Conservation (phyloP, 30 jellyfish, hydroid and myxozoan species). For the Hydra vulgaris region DNA sequence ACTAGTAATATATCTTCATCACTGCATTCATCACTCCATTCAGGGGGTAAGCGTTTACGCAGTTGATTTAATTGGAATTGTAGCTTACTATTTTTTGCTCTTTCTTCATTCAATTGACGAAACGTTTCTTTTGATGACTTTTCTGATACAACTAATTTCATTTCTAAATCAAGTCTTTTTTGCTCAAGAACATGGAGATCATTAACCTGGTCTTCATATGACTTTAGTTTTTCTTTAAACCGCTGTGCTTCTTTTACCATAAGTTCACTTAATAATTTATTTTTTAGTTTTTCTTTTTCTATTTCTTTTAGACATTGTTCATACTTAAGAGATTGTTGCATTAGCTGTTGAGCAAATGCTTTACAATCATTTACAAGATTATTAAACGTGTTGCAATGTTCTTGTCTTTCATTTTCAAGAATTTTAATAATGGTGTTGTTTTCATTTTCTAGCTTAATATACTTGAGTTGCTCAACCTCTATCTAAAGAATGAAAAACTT, state of each 20-base stretch:
- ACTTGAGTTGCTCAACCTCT: constrained; percentile 71
- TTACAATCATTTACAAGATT: constrained; percentile 69
- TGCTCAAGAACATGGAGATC: constrained; percentile 42
- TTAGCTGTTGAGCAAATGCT: constrained; percentile 64
- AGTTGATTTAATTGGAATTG: constrained; percentile 51
- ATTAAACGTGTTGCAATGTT: constrained; percentile 50
- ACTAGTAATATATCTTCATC: constrained; percentile 52
- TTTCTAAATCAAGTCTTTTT: constrained; percentile 47
- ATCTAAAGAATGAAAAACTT: constrained; percentile 30
- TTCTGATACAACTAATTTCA: constrained; percentile 37
- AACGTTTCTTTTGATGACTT: constrained; percentile 47
- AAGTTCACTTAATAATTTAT: constrained; percentile 61
- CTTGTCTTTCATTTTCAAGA: constrained; percentile 56
- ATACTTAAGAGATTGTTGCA: constrained; percentile 51
- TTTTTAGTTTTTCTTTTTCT: constrained; percentile 72
- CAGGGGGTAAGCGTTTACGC: constrained; percentile 26
- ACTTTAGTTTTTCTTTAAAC: constrained; percentile 59
- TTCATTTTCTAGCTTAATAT: constrained; percentile 67
- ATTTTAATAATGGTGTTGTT: constrained; percentile 35
- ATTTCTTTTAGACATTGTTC: constrained; percentile 54
- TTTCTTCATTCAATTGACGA: constrained; percentile 54
- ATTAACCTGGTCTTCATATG: constrained; percentile 52
- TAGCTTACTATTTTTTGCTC: constrained; percentile 33
- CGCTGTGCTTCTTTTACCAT: constrained; percentile 77
- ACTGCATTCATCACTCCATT: constrained; percentile 50